phyloP scores from a whole-genome alignment of 1,140 invertebrate species.

The Andrena cerasifolii region DNA sequence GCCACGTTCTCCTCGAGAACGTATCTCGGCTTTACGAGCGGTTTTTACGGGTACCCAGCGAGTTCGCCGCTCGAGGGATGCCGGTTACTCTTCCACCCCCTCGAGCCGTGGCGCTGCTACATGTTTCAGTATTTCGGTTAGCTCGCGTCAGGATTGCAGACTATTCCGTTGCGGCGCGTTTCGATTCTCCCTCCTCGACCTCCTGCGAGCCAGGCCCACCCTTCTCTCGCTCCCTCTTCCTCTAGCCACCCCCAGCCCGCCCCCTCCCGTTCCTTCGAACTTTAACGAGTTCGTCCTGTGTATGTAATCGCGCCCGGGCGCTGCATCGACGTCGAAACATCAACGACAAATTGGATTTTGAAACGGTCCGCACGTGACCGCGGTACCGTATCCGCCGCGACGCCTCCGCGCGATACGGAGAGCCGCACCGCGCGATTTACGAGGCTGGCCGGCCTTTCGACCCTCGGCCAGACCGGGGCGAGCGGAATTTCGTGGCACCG shows the following conservation, averaged over 20 bases:
- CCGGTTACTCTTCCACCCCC: slow-evolving; percentile 19
- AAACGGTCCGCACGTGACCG: slow-evolving; percentile 52
- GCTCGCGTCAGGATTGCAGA: slow-evolving; percentile 39
- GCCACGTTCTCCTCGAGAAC: slow-evolving; percentile 16
- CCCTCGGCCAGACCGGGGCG: background rate
- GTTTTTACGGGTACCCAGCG: slow-evolving; percentile 37
- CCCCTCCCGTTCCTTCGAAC: slow-evolving; percentile 26
- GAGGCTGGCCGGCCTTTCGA: background rate
- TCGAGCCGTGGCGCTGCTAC: background rate
- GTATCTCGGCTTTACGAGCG: slow-evolving; percentile 41
- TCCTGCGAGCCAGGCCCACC: too few species aligned
- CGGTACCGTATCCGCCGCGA: slow-evolving; percentile 34
- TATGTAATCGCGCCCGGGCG: slow-evolving; percentile 42
- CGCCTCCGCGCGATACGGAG: slow-evolving; percentile 6
- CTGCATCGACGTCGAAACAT: slow-evolving; percentile 40
- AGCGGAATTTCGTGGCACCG: background rate
- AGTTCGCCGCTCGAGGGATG: slow-evolving; percentile 10
- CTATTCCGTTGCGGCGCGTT: background rate
- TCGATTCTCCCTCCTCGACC: background rate
- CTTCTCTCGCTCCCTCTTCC: background rate
- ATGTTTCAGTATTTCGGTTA: slow-evolving; percentile 44
- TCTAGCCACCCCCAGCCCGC: background rate
- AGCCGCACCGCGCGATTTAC: slow-evolving; percentile 30
- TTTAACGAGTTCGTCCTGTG: slow-evolving; percentile 46
- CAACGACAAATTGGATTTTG: slow-evolving; percentile 56